Base-by-base conservation (phyloP, 2,888 invertebrate species). In the Orthonychiurus folsomi region DNA sequence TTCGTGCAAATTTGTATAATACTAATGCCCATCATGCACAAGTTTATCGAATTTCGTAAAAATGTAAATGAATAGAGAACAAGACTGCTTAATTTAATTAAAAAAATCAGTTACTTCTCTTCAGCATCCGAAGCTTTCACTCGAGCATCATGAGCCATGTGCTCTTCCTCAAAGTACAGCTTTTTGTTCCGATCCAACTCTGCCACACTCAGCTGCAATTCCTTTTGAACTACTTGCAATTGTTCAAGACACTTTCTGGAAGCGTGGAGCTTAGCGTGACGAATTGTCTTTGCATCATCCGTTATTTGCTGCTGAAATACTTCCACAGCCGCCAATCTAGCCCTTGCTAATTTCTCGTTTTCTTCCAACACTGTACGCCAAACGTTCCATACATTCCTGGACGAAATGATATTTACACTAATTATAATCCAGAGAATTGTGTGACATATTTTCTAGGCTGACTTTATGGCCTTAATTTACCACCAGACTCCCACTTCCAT, bases 321-420 rank as follows among this genome's bases (percentile, higher is more conserved):
- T 79, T 95, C 95, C 47, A 94, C 90, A 0, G 94, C 95, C 0
- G 93, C 92, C 61, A 95, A 81, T 56, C 93, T 82, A 21, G 93
- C 91, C 67, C 91, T 85, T 18, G 93, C 93, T 73, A 94, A 79
- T 77, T 92, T 91, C 76, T 95, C 94, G 76, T 93, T 93, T 79
- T 95, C 95, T 76, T 95, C 94, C 74, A 96, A 80, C 1, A 95
- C 91, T 0, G 91, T 90, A 69, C 93, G 84, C 95, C 95, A 96
- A n/a, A 95, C 93, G 75, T 89, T 90, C 89, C 92, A 92, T 85
- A 94, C 91, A 76, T 94, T 93, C 89, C 95, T 95, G 74, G 21
- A 48, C n/a, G n/a, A n/a, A n/a, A n/a, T n/a, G n/a, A n/a, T n/a
- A 55, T 20, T 28, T 5, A 55, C 2, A 55, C 26, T 37, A 62